phyloP scores from a whole-genome alignment of 2,888 invertebrate genomes.

The Nymphalis urticae region DNA sequence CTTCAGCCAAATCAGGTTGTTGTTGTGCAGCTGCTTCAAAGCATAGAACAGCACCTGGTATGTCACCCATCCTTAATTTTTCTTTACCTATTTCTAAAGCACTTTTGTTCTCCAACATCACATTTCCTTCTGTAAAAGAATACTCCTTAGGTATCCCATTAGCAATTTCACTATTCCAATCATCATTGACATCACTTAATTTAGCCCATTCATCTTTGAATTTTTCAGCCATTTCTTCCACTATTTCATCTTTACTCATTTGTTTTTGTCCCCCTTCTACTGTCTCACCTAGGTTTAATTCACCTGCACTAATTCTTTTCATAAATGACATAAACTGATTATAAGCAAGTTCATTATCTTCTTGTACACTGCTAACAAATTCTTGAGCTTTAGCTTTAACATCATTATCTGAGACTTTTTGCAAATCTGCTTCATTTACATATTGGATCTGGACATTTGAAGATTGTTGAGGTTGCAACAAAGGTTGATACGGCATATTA shows the following conservation, averaged over 20 bases:
- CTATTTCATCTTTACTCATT: constrained; percentile 66
- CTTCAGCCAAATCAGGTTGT: constrained; percentile 88
- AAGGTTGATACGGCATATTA: constrained; percentile 52
- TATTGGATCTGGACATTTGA: constrained; percentile 70
- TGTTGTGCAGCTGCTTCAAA: constrained; percentile 97
- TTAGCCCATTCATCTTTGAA: constrained; percentile 90
- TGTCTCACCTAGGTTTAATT: constrained; percentile 79
- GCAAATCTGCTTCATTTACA: constrained; percentile 62
- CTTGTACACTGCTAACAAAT: constrained; percentile 79
- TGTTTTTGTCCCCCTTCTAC: constrained; percentile 64
- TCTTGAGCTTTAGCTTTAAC: constrained; percentile 81
- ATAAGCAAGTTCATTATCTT: constrained; percentile 86
- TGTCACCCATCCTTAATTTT: constrained; percentile 91
- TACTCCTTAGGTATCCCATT: constrained; percentile 85
- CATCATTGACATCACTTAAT: constrained; percentile 83
- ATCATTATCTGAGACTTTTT: constrained; percentile 56
- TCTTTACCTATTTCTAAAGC: constrained; percentile 93
- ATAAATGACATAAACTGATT: constrained; percentile 93
- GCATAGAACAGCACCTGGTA: constrained; percentile 96
- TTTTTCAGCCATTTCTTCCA: constrained; percentile 81
- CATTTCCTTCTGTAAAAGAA: constrained; percentile 91
- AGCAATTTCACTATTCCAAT: constrained; percentile 84
- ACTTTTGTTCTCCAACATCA: constrained; percentile 88
- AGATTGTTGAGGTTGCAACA: constrained; percentile 47
- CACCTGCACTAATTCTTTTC: constrained; percentile 87